A percentile compares a stretch with the other conserved stretches of the same genome.
phyloP scores from a whole-genome alignment of 1,140 invertebrate species.

The Drosophila lini region DNA sequence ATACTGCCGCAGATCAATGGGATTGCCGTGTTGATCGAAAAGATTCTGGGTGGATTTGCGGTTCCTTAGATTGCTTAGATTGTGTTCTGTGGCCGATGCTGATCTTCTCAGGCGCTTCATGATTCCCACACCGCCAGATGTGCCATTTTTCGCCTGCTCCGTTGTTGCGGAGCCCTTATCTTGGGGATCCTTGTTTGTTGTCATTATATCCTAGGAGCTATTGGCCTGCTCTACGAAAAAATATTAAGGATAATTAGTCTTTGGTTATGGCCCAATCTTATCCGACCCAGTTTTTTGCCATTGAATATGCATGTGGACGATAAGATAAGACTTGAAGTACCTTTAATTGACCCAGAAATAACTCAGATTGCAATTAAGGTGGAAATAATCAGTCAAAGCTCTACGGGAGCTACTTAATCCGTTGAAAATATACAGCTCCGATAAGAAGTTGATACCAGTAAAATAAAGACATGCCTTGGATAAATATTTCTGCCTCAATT shows the following conservation, averaged over 20 bases:
- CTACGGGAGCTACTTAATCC: background rate
- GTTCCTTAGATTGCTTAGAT: conserved; percentile 69
- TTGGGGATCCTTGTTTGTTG: conserved; percentile 66
- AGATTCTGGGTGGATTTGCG: conserved; percentile 75
- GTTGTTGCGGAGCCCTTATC: conserved; percentile 41
- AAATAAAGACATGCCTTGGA: background rate
- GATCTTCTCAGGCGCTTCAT: conserved; percentile 74
- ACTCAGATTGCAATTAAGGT: conserved; percentile 8
- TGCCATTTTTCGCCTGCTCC: conserved; percentile 57
- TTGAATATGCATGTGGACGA: conserved; percentile 22
- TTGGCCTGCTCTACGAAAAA: conserved; percentile 6
- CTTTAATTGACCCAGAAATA: conserved; percentile 33
- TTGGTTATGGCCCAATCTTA: conserved; percentile 33
- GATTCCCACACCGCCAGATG: conserved; percentile 49
- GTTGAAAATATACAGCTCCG: background rate
- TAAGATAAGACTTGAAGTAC: conserved; percentile 36
- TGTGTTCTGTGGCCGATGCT: conserved; percentile 77
- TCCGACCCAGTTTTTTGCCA: conserved; percentile 11
- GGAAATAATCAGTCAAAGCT: conserved; percentile 13
- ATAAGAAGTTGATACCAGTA: conserved; percentile 14
- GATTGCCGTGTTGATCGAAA: conserved; percentile 77
- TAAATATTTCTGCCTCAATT: background rate
- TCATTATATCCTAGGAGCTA: conserved; percentile 45
- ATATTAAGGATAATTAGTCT: conserved; percentile 29
- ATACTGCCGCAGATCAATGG: conserved; percentile 77